Base-by-base conservation (phyloP, 2,797 vertebrate species). In the Sebastes hopkinsi region DNA sequence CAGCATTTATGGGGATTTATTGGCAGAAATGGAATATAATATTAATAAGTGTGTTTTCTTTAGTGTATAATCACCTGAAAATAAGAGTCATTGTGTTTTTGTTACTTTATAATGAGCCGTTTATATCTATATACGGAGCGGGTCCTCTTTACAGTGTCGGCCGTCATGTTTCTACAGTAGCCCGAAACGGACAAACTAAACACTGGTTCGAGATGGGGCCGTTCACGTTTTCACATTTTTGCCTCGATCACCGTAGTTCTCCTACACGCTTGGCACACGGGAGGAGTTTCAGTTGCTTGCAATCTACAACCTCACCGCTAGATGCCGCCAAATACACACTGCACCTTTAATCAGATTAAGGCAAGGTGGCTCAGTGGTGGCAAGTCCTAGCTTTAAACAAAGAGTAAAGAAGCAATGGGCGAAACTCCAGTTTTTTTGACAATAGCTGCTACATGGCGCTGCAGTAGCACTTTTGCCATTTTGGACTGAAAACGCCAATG, bases 381-480 rank as follows among this genome's bases (percentile, higher is more conserved):
- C 14, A 64, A 36, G 20, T 56, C 29, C 29, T 11, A 1, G 22
- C 3, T 77, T 46, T 36, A n/a, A 79, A 62, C 42, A 46, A 46
- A 46, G 46, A 20, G 46, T 50, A 50, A 20, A 50, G 46, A 50
- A 50, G 46, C 46, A 50, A 9, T 8, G 46, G 46, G 18, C 18
- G 16, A 18, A 50, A 20, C 42, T 20, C 42, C 0, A 0, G 7
- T 18, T 50, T 50, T 50, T 50, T 50, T 50, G 46, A 20, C 18
- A 50, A 50, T 20, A 50, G 46, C 46, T 20, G 46, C 46, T 50
- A 8, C 8, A n/a, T 50, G 18, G 46, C 46, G 18, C 18, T 20
- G 18, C 0, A 20, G 46, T 50, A 50, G 46, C 8, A 1, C 0
- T 50, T 50, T 50, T 0, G 8, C 8, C 46, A 50, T 50, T 50